Percentiles rank a stretch among this genome's conserved stretches.
These are phyloP conservation scores for Lathamus discolor DNA, from an alignment of 2,113 vertebrate genomes.

Conservation along the genomic window DNA sequence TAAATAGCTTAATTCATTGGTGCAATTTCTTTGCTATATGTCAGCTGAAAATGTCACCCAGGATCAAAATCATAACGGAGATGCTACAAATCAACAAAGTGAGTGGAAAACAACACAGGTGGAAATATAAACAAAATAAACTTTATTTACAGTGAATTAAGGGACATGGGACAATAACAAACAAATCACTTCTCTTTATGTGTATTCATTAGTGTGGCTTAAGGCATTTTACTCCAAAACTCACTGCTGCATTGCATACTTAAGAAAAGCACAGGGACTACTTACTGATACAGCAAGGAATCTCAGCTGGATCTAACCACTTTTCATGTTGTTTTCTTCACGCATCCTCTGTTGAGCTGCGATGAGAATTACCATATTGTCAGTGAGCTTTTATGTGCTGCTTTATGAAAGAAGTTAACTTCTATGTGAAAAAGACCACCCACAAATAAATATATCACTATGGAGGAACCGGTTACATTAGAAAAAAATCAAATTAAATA, in stretches of 20 bases:
- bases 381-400: slow-evolving; percentile 4
- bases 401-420: background rate
- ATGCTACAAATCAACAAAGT: background rate
- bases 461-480: background rate
- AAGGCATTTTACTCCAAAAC: background rate
- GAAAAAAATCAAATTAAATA: background rate
- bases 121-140: background rate
- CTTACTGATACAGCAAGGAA: background rate
- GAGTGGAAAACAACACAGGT: background rate
- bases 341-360: background rate
- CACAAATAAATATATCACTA: background rate
- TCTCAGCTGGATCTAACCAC: background rate
- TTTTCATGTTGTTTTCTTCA: background rate
- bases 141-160: background rate
- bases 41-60: background rate
- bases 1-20: background rate
- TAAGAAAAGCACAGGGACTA: background rate
- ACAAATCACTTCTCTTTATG: background rate
- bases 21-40: background rate
- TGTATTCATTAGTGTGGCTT: background rate
- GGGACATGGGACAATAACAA: background rate
- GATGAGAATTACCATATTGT: background rate
- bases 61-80: background rate
- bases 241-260: background rate
- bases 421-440: background rate